Evolutionary conservation across 2,888 invertebrate species (phyloP).

Genomic region (Zygogramma bicolorata): DNA sequence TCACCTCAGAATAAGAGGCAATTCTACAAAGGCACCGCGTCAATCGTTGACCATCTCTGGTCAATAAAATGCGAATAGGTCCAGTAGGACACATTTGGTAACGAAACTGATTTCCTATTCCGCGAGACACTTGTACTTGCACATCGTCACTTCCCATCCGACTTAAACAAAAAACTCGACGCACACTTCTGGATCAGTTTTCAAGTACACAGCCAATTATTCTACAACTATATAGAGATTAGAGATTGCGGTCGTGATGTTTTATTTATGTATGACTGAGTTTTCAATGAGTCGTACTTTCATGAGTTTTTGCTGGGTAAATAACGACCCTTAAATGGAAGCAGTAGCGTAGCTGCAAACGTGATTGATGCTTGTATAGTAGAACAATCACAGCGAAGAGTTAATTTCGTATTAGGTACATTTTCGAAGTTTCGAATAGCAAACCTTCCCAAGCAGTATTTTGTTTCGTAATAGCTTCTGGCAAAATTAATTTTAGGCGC

Average conservation of each 20-base stretch:
- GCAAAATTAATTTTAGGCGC: too few species aligned
- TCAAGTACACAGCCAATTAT: slow-evolving; percentile 40
- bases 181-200: slow-evolving; percentile 40
- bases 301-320: neutral
- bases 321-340: neutral
- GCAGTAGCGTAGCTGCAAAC: neutral
- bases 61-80: slow-evolving; percentile 42
- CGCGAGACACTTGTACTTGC: slow-evolving; percentile 43
- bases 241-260: slow-evolving; percentile 26
- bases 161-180: slow-evolving; percentile 38
- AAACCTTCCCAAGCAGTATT: too few species aligned
- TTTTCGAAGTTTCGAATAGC: too few species aligned
- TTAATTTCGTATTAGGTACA: too few species aligned
- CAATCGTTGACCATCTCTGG: slow-evolving; percentile 18
- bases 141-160: slow-evolving; percentile 25
- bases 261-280: slow-evolving; percentile 37
- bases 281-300: slow-evolving; percentile 34
- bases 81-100: slow-evolving; percentile 46
- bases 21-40: slow-evolving; percentile 29
- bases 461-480: too few species aligned
- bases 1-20: neutral
- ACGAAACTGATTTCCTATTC: slow-evolving; percentile 44
- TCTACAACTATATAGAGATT: slow-evolving; percentile 40
- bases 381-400: neutral
- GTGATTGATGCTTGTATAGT: neutral